Evolutionary conservation across 2,888 invertebrate genomes (phyloP), one percentile per base, ranked within the genome.

Genomic region (Leptarthrus brevirostris): DNA sequence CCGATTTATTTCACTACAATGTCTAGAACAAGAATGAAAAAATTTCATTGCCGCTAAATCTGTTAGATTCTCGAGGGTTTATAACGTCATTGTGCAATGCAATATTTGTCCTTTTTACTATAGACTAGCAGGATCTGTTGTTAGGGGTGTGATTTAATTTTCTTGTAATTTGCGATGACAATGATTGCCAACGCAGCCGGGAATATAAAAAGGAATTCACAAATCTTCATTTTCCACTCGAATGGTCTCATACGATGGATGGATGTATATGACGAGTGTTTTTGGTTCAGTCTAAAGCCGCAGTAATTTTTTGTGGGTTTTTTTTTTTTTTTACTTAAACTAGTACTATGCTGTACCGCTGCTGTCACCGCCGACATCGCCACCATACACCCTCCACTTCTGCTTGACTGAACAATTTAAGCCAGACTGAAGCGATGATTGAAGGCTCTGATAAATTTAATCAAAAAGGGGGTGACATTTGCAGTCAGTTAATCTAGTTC

Each of bases 381-480:
- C 18, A 16, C 49, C 6, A 14, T 6, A 16, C 49, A 0, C 49
- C 49, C 18, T 20, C 49, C 20, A 5, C 3, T 49, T 49, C 14
- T 49, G 49, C 49, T 49, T 49, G 18, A 18, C 14, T 49, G 49
- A 49, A 49, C 49, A 49, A 40, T 20, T 40, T 16, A 16, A 18
- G 52, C 34, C 30, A 20, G 16, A 22, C 22, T 49, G 30, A 54
- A 54, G 44, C 44, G n/a, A 47, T 72, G 56, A 72, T 72, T 72
- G 61, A 61, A 61, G 58, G 72, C 34, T 49, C 61, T 20, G 72
- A 72, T 72, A 72, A 72, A 58, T 61, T 26, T 44, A 44, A 30
- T 72, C 49, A 72, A 40, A 71, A 56, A 61, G 72, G 72, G 72
- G 49, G 72, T 72, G 72, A 72, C 72, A 72, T 72, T 72, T 72